Evolutionary conservation across 2,797 vertebrate genomes (phyloP).

Genomic region (Microchirus variegatus): DNA sequence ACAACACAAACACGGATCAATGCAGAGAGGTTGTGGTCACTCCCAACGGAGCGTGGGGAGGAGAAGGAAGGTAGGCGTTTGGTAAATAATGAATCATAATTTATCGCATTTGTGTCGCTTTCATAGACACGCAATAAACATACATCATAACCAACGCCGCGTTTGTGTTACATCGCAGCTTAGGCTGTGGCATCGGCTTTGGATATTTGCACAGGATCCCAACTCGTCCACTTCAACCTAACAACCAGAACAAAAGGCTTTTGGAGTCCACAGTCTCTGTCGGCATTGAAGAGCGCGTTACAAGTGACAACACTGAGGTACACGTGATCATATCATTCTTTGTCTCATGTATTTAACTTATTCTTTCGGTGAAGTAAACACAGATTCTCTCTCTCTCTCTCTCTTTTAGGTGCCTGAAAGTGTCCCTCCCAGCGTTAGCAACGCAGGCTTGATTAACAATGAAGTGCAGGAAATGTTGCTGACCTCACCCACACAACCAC

Average conservation of each 20-base stretch:
- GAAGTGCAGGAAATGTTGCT: constrained; percentile 68
- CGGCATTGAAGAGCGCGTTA: constrained; percentile 38
- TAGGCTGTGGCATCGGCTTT: constrained; percentile 94
- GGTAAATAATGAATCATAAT: background rate
- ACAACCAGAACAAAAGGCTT: constrained; percentile 49
- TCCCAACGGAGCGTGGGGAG: constrained; percentile 96
- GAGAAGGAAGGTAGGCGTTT: constrained; percentile 91
- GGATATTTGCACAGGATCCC: constrained; percentile 96
- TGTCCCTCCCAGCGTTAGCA: constrained; percentile 48
- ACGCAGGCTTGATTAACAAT: constrained; percentile 30
- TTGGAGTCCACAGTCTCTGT: constrained; percentile 37
- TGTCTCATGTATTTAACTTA: background rate
- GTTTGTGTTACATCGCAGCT: constrained; percentile 32
- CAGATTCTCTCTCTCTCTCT: constrained; percentile 8
- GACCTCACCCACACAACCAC: constrained; percentile 83
- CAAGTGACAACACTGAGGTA: constrained; percentile 80
- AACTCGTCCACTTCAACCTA: constrained; percentile 60
- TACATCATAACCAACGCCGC: background rate
- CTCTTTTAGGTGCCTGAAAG: constrained; percentile 81
- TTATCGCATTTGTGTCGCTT: background rate
- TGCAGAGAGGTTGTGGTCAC: constrained; percentile 94
- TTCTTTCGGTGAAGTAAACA: background rate
- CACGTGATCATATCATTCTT: constrained; percentile 7
- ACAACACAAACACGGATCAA: constrained; percentile 86
- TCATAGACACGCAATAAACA: background rate